These are phyloP conservation scores for Toxostoma redivivum DNA, from an alignment of 2,113 vertebrate genomes.

Conservation along the genomic window DNA sequence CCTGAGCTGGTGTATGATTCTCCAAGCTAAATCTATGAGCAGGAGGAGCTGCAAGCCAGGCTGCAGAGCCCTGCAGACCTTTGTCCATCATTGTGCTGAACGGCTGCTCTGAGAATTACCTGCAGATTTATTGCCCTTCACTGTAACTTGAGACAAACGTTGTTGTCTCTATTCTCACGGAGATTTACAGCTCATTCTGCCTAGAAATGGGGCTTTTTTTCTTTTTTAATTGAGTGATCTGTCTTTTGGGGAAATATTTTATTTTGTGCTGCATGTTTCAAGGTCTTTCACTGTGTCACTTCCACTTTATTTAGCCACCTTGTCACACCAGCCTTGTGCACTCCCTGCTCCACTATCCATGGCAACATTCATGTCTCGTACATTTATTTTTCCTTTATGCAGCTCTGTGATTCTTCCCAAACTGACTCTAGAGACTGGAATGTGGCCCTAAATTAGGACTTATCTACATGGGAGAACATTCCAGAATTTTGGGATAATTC, in stretches of 20 bases:
- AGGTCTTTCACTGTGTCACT: slow-evolving; percentile 36
- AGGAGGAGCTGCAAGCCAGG: not conserved
- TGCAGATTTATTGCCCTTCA: slow-evolving; percentile 36
- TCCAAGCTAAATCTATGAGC: not conserved
- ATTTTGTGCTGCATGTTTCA: slow-evolving; percentile 9
- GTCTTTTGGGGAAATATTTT: slow-evolving; percentile 42
- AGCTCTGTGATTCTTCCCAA: not conserved
- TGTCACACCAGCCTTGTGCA: not conserved
- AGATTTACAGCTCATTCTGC: slow-evolving; percentile 42
- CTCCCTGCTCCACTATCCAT: not conserved
- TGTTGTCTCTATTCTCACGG: slow-evolving; percentile 4
- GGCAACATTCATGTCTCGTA: not conserved
- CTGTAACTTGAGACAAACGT: not conserved
- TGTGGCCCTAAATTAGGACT: not conserved
- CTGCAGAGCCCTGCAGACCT: not conserved
- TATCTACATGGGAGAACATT: not conserved
- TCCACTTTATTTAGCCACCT: not conserved
- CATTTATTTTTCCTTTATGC: not conserved
- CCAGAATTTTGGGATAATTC: not conserved
- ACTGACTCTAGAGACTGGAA: not conserved
- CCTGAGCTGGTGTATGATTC: not conserved
- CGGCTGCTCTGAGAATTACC: not conserved
- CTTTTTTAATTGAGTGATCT: slow-evolving; percentile 40
- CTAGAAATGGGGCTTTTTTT: not conserved
- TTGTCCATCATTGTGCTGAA: not conserved